Conservation (phyloP, 2,797 vertebrate species). For the Peromyscus eremicus region DNA sequence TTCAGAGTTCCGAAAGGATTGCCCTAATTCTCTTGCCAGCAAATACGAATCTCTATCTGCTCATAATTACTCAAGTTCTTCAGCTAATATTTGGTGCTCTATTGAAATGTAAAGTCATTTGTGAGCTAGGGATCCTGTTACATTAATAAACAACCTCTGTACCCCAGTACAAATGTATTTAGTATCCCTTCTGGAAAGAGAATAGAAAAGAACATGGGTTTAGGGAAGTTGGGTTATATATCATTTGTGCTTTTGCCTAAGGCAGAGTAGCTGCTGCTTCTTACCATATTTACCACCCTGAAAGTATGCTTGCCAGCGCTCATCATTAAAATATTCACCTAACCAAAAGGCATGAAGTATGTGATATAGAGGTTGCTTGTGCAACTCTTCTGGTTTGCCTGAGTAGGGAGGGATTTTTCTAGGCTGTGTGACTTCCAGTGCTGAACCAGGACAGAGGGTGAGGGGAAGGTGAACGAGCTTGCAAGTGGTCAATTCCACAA, state of each 20-base stretch:
- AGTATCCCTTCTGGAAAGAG: neutral
- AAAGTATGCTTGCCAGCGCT: neutral
- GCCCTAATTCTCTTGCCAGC: neutral
- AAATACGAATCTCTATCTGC: conserved; percentile 31
- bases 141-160: conserved; percentile 35
- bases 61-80: conserved; percentile 57
- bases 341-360: neutral
- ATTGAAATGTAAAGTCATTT: conserved; percentile 44
- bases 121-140: conserved; percentile 37
- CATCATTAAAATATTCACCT: neutral
- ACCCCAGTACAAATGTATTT: conserved; percentile 9
- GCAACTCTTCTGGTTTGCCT: neutral
- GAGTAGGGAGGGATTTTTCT: neutral
- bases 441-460: neutral
- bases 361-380: neutral
- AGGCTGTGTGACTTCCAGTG: neutral
- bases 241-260: neutral
- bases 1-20: conserved; percentile 25
- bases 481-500: neutral
- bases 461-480: neutral
- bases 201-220: neutral
- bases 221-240: neutral
- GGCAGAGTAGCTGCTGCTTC: neutral
- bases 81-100: conserved; percentile 61
- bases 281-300: neutral